Conservation (phyloP, 2,113 vertebrate species). For the Pycnonotus jocosus region DNA sequence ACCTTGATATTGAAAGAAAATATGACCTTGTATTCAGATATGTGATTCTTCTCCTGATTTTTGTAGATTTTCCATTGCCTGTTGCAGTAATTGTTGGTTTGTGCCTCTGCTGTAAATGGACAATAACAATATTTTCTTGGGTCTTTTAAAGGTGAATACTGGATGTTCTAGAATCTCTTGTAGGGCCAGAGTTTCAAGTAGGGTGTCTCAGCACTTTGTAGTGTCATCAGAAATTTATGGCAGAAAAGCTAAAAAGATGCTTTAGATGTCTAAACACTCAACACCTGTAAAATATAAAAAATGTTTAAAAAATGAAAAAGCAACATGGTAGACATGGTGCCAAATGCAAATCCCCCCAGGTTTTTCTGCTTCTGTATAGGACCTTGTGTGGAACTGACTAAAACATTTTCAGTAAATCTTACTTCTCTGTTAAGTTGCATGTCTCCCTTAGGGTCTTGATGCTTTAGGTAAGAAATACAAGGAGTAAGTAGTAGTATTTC, state of each 20-base stretch:
- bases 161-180: not conserved
- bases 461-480: not conserved
- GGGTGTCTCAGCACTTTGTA: not conserved
- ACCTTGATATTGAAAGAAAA: not conserved
- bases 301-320: not conserved
- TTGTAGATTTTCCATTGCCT: accelerated
- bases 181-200: not conserved
- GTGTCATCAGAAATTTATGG: not conserved
- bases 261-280: not conserved
- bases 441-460: not conserved
- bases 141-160: not conserved
- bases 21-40: not conserved
- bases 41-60: not conserved
- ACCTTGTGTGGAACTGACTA: not conserved
- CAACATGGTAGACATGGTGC: not conserved
- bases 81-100: not conserved
- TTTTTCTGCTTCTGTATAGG: not conserved
- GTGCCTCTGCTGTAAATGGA: not conserved
- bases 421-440: not conserved
- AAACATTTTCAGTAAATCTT: not conserved
- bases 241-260: not conserved
- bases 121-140: not conserved
- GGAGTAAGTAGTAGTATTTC: not conserved
- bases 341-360: not conserved
- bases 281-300: not conserved